Percentiles rank a stretch among this genome's conserved stretches.
These are phyloP conservation scores for western clawed frog (Xenopus tropicalis) DNA, from an alignment of 2,113 vertebrate genomes.

Conservation along the genomic window DNA sequence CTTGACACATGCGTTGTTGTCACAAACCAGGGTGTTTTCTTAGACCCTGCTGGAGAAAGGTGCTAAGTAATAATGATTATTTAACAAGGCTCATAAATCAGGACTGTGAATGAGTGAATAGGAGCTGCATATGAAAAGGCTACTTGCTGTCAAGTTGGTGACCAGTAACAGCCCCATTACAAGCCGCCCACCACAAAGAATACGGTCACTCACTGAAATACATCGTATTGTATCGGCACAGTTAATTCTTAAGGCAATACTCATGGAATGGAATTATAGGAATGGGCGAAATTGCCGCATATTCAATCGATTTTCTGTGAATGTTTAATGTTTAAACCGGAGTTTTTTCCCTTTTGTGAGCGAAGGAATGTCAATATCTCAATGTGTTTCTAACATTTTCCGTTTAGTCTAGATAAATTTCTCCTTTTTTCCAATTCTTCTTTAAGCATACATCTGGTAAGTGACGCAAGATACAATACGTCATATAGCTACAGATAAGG, in stretches of 20 bases:
- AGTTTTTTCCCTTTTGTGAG: too few species aligned
- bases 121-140: constrained; percentile 39
- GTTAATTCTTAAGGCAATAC: neutral
- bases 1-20: constrained; percentile 52
- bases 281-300: too few species aligned
- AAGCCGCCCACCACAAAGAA: neutral
- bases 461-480: too few species aligned
- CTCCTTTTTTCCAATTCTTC: too few species aligned
- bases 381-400: too few species aligned
- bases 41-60: constrained; percentile 53
- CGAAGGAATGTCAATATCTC: too few species aligned
- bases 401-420: too few species aligned
- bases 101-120: constrained; percentile 55
- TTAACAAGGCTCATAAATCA: constrained; percentile 81
- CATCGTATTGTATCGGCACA: neutral
- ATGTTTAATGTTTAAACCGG: too few species aligned
- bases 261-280: too few species aligned
- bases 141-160: constrained; percentile 39
- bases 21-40: constrained; percentile 53
- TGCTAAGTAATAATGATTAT: constrained; percentile 69
- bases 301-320: too few species aligned
- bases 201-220: neutral
- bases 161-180: constrained; percentile 10
- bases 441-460: too few species aligned
- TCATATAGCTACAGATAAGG: too few species aligned